Conservation (phyloP, 2,888 invertebrate genomes). For the Lycocerus yunnanus region DNA sequence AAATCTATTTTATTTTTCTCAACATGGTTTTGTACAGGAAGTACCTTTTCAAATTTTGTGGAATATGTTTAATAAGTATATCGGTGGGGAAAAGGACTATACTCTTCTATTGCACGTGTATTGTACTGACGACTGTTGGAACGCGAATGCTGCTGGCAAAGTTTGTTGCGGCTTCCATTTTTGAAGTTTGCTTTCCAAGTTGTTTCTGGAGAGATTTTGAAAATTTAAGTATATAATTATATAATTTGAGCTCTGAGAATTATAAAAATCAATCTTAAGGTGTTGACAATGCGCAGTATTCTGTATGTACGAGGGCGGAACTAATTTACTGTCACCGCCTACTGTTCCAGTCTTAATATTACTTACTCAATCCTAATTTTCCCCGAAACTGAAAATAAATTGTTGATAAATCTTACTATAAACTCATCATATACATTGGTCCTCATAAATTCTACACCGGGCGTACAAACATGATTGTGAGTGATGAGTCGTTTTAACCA, state of each 20-base stretch:
- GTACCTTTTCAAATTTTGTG: neutral
- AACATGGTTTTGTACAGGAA: neutral
- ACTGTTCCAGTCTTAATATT: conserved; percentile 33
- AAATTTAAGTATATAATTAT: conserved; percentile 33
- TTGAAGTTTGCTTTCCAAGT: neutral
- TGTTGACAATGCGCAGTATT: conserved; percentile 33
- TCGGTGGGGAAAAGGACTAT: too few relatives aligned
- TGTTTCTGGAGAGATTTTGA: conserved; percentile 10
- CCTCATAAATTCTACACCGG: neutral
- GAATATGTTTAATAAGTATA: too few relatives aligned
- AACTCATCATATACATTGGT: conserved; percentile 1
- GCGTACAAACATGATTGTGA: neutral
- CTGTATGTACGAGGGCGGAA: conserved; percentile 30
- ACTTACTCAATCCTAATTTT: conserved; percentile 32
- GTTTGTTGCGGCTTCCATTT: neutral
- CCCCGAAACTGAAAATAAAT: conserved; percentile 26
- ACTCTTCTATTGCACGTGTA: neutral
- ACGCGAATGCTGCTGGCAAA: neutral
- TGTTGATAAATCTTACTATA: conserved; percentile 25
- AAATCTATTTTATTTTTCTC: neutral
- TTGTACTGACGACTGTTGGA: neutral
- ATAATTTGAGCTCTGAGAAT: conserved; percentile 38
- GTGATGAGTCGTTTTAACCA: neutral
- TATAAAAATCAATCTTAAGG: conserved; percentile 40
- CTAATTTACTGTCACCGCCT: conserved; percentile 33